Conservation (phyloP, 2,113 vertebrate genomes). For the Ammospiza caudacuta region DNA sequence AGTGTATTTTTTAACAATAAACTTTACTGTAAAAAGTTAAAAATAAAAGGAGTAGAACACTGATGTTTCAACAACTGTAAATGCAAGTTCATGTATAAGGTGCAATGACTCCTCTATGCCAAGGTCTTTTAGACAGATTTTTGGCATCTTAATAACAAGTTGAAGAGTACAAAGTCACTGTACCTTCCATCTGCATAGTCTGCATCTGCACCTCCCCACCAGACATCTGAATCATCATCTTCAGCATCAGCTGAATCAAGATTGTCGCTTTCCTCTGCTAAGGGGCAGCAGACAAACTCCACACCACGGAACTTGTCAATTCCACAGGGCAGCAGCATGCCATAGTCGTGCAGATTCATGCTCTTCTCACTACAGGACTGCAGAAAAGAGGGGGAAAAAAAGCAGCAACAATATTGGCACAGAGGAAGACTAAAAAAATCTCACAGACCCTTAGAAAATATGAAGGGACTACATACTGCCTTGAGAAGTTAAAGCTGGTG, state of each 20-base stretch:
- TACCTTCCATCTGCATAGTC: conserved; percentile 95
- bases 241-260: conserved; percentile 87
- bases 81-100: background rate
- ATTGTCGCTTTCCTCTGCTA: conserved; percentile 82
- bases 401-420: background rate
- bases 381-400: background rate
- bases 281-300: conserved; percentile 95
- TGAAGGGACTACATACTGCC: background rate
- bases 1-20: background rate
- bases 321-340: conserved; percentile 95
- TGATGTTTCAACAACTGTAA: background rate
- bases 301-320: conserved; percentile 97
- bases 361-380: conserved; percentile 94
- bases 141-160: background rate
- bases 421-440: background rate
- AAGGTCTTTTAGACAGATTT: background rate
- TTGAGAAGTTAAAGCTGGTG: background rate
- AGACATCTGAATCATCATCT: conserved; percentile 94
- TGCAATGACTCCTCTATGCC: background rate
- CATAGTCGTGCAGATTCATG: conserved; percentile 96
- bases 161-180: background rate
- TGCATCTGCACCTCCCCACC: conserved; percentile 95
- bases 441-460: background rate
- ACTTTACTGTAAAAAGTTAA: background rate
- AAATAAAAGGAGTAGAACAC: background rate